These are phyloP conservation scores for Phenganax marumi DNA, from an alignment of 92 coral and sea anemone species.

Conservation along the genomic window DNA sequence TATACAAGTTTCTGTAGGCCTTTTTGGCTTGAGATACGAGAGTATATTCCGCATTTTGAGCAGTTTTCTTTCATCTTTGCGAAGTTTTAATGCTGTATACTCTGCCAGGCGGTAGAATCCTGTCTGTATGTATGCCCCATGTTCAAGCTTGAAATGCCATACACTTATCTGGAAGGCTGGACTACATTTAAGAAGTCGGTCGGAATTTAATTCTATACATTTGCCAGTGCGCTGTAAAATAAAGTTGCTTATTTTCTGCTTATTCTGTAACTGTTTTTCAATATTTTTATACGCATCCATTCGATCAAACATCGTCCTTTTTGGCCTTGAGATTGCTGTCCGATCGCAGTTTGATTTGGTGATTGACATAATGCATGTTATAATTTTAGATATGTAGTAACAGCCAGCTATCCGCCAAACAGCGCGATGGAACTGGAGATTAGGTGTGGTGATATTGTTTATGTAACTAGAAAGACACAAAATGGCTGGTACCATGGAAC, in stretches of 20 bases:
- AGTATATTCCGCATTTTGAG: too few relatives aligned
- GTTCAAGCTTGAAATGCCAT: too few relatives aligned
- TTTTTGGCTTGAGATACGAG: too few relatives aligned
- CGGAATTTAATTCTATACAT: not conserved
- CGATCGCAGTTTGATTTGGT: not conserved
- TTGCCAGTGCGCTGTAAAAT: not conserved
- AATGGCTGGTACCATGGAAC: constrained; percentile 99
- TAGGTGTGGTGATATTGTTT: constrained; percentile 84
- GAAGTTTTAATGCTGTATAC: not conserved
- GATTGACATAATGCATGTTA: not conserved
- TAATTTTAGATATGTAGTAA: constrained; percentile 72
- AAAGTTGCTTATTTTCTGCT: not conserved
- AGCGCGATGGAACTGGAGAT: constrained; percentile 86
- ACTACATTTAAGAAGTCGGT: not conserved
- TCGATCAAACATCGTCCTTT: not conserved
- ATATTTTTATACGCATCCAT: not conserved
- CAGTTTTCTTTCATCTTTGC: too few relatives aligned
- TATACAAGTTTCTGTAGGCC: too few relatives aligned
- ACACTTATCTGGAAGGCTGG: too few relatives aligned
- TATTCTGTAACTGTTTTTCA: not conserved
- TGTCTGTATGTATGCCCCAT: too few relatives aligned
- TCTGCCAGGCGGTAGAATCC: too few relatives aligned
- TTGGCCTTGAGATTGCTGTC: not conserved
- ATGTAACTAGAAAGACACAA: constrained; percentile 77
- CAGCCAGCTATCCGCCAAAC: constrained; percentile 86